phyloP scores from a whole-genome alignment of 2,888 invertebrate species.

The Homarus gammarus region DNA sequence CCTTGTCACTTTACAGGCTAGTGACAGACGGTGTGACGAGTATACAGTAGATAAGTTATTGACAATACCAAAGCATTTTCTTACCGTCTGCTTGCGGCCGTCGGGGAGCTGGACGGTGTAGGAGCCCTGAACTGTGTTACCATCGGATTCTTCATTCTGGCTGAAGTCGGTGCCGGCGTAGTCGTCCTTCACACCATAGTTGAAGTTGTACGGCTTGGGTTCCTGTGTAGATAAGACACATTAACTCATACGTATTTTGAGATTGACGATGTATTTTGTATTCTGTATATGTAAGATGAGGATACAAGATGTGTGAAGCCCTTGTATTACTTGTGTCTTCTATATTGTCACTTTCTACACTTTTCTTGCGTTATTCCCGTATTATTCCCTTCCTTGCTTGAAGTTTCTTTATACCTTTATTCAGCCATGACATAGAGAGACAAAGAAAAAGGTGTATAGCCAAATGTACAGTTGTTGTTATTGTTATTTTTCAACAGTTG shows the following conservation, averaged over 20 bases:
- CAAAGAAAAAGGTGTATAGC: conserved; percentile 14
- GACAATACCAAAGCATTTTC: too few species aligned
- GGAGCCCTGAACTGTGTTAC: conserved; percentile 58
- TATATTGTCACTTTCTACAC: too few species aligned
- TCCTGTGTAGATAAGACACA: background rate
- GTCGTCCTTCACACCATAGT: conserved; percentile 62
- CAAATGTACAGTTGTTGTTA: conserved; percentile 9
- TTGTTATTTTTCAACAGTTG: background rate
- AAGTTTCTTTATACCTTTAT: too few species aligned
- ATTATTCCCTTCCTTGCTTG: too few species aligned
- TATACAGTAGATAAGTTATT: too few species aligned
- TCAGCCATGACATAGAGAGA: conserved; percentile 23
- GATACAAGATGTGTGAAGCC: too few species aligned
- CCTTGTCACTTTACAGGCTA: too few species aligned
- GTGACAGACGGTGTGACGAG: too few species aligned
- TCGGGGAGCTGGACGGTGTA: conserved; percentile 73
- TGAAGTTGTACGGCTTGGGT: conserved; percentile 59
- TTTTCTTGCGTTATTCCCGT: too few species aligned
- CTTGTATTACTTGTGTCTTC: too few species aligned
- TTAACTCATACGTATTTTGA: background rate
- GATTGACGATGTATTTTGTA: background rate
- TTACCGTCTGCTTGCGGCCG: conserved; percentile 74
- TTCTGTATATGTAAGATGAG: background rate
- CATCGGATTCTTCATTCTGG: conserved; percentile 64
- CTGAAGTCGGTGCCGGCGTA: conserved; percentile 63